Evolutionary conservation across 2,888 invertebrate species (phyloP).

Genomic region (Synergus umbraculus): DNA sequence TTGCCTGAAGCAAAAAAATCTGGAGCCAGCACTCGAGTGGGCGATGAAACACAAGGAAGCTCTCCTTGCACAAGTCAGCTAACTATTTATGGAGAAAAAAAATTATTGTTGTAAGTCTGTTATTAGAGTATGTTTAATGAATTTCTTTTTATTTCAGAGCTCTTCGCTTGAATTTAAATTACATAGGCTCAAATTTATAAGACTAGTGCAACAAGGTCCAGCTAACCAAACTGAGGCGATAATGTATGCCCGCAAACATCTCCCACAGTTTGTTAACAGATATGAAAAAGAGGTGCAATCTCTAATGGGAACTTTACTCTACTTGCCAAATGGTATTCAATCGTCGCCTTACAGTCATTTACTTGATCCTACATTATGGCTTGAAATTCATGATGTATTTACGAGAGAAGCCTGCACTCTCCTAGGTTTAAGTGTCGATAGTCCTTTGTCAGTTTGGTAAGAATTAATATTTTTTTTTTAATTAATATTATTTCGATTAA

Average conservation of each 20-base stretch:
- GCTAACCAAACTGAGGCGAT: slow-evolving; percentile 90
- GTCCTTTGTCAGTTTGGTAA: slow-evolving; percentile 92
- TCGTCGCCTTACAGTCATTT: slow-evolving; percentile 89
- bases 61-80: slow-evolving; percentile 81
- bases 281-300: slow-evolving; percentile 91
- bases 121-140: slow-evolving; percentile 3
- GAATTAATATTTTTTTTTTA: slow-evolving; percentile 51
- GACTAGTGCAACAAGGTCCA: slow-evolving; percentile 83
- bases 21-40: slow-evolving; percentile 93
- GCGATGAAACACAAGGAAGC: slow-evolving; percentile 86
- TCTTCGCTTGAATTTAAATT: slow-evolving; percentile 89
- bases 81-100: background rate
- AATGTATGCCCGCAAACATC: slow-evolving; percentile 89
- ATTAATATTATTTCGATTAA: slow-evolving; percentile 13
- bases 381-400: slow-evolving; percentile 90
- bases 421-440: slow-evolving; percentile 92
- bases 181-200: slow-evolving; percentile 89
- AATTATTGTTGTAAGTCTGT: background rate
- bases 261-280: slow-evolving; percentile 87
- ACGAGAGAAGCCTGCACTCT: slow-evolving; percentile 94
- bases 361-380: slow-evolving; percentile 87
- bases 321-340: slow-evolving; percentile 87
- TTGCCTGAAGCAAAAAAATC: slow-evolving; percentile 88
- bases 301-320: slow-evolving; percentile 91
- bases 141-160: slow-evolving; percentile 73